phyloP scores from a whole-genome alignment of 2,888 invertebrate genomes.

The Patella caerulea region DNA sequence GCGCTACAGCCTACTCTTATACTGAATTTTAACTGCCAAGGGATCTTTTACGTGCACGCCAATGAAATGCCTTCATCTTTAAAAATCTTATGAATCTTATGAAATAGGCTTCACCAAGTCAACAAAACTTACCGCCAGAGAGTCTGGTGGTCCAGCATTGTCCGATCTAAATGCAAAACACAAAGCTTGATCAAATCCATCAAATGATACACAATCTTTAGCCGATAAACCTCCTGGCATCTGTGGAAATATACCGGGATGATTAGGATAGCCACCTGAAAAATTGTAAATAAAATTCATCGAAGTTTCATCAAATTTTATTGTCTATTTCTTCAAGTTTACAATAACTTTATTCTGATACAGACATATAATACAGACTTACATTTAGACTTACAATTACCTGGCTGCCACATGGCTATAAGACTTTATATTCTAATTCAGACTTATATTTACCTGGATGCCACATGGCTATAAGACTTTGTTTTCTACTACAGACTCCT shows the following conservation, averaged over 20 bases:
- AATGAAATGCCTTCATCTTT: no score
- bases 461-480: slow-evolving; percentile 57
- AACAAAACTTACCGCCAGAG: slow-evolving; percentile 11
- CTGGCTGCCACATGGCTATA: slow-evolving; percentile 61
- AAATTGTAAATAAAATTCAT: no score
- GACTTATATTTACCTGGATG: slow-evolving; percentile 49
- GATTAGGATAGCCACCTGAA: slow-evolving; percentile 65
- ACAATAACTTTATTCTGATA: no score
- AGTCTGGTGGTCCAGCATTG: slow-evolving; percentile 61
- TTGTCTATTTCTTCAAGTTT: no score
- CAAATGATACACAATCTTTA: slow-evolving; percentile 57
- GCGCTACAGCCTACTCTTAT: no score
- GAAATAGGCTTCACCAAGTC: not conserved
- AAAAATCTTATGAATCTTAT: no score
- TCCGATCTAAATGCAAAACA: slow-evolving; percentile 66
- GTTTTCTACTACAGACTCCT: slow-evolving; percentile 23
- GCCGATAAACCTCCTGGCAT: slow-evolving; percentile 60
- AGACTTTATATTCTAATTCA: slow-evolving; percentile 33
- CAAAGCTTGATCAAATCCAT: slow-evolving; percentile 57
- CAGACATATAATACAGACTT: slow-evolving; percentile 38
- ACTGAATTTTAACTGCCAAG: no score
- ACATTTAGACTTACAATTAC: slow-evolving; percentile 29
- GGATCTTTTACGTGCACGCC: no score
- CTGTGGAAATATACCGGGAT: slow-evolving; percentile 54
- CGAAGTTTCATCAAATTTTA: no score